These are phyloP conservation scores for Shinisaurus crocodilurus DNA, from an alignment of 2,113 vertebrate genomes.

Conservation along the genomic window DNA sequence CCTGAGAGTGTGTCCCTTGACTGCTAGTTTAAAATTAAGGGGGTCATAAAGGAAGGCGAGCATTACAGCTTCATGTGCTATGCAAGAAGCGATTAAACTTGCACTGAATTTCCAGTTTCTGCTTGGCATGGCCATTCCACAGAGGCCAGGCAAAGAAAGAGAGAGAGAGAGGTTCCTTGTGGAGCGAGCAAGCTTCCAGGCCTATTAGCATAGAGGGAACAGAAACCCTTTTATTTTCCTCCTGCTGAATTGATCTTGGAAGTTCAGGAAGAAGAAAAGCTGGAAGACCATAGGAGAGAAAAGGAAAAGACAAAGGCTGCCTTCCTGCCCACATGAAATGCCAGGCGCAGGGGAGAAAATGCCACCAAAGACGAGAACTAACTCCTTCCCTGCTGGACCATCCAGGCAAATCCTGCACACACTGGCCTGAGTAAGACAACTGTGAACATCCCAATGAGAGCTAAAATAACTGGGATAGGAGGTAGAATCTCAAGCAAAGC, in stretches of 20 bases:
- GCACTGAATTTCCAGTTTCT: slow-evolving; percentile 51
- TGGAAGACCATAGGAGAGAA: neutral
- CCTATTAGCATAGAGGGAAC: slow-evolving; percentile 38
- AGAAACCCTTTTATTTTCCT: slow-evolving; percentile 46
- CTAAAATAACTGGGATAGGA: neutral
- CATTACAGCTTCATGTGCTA: accelerated
- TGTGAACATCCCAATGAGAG: too few species aligned
- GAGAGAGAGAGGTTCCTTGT: slow-evolving; percentile 23
- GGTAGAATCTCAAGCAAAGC: neutral
- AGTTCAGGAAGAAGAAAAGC: neutral
- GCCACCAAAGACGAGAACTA: neutral
- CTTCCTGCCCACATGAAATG: accelerated
- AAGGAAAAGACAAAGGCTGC: neutral
- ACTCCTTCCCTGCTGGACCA: accelerated
- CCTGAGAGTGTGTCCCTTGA: accelerated
- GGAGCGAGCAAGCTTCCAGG: neutral
- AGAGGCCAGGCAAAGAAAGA: slow-evolving; percentile 14
- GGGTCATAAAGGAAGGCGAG: accelerated
- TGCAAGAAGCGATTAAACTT: neutral
- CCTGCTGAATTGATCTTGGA: neutral
- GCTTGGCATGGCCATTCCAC: slow-evolving; percentile 10
- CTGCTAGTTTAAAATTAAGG: accelerated
- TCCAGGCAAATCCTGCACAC: too few species aligned
- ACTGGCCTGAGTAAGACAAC: neutral
- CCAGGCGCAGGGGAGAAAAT: neutral